These are phyloP conservation scores for Condylura cristata DNA, from an alignment of 2,113 vertebrate genomes.

Conservation along the genomic window DNA sequence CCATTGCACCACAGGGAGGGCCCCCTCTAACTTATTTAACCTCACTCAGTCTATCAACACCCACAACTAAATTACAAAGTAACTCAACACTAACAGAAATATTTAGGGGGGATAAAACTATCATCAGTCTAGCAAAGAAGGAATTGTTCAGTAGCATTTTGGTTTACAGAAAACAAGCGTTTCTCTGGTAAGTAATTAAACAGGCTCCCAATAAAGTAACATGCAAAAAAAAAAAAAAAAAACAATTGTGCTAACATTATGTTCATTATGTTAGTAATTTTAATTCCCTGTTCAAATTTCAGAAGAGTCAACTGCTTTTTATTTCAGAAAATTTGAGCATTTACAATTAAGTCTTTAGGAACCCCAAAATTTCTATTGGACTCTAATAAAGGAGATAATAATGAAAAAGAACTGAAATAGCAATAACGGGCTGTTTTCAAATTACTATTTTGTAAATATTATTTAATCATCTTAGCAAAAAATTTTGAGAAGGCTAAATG, in stretches of 20 bases:
- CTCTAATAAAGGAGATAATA: constrained; percentile 18
- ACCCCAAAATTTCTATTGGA: background rate
- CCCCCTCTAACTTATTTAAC: too few relatives aligned
- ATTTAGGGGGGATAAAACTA: constrained; percentile 5
- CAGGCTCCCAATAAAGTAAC: background rate
- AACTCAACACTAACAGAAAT: constrained; percentile 18
- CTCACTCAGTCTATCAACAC: background rate
- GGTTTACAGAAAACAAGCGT: constrained; percentile 35
- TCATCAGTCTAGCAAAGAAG: constrained; percentile 33
- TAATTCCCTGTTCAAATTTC: constrained; percentile 43
- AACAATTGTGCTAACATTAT: constrained; percentile 46
- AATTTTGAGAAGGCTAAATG: constrained; percentile 5
- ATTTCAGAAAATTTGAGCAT: constrained; percentile 51
- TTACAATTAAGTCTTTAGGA: constrained; percentile 42
- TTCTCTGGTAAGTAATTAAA: background rate
- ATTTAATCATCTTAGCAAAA: constrained; percentile 25
- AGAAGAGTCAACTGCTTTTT: constrained; percentile 20
- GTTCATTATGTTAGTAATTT: constrained; percentile 50
- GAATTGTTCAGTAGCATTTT: background rate
- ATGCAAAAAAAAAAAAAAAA: too few relatives aligned
- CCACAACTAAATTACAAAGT: constrained; percentile 15
- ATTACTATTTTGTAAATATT: constrained; percentile 41
- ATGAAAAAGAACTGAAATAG: constrained; percentile 7
- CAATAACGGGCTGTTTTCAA: constrained; percentile 7
- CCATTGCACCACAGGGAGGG: too few relatives aligned